Evolutionary conservation across 2,797 vertebrate species (phyloP).

Genomic region (Pristis pectinata): DNA sequence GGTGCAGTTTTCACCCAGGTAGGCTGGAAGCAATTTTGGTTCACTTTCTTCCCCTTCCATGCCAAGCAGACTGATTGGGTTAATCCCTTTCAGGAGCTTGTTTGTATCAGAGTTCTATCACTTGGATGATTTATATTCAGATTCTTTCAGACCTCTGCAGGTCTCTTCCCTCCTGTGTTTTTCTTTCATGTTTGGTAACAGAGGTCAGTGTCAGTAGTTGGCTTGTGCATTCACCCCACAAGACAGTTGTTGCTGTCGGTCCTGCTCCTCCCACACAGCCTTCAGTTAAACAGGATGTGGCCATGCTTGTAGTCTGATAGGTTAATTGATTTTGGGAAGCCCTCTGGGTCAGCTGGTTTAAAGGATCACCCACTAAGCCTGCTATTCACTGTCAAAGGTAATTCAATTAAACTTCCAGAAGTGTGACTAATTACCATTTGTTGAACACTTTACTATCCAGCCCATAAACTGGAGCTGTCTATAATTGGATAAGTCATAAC

Average conservation of each 20-base stretch:
- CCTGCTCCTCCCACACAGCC: slow-evolving; percentile 44
- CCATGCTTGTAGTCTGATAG: slow-evolving; percentile 53
- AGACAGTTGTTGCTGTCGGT: slow-evolving; percentile 83
- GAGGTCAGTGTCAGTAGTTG: slow-evolving; percentile 50
- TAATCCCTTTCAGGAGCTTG: slow-evolving; percentile 45
- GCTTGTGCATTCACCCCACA: slow-evolving; percentile 43
- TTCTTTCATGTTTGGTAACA: slow-evolving; percentile 52
- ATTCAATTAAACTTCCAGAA: slow-evolving; percentile 84
- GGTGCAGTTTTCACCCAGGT: background rate
- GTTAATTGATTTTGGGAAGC: slow-evolving; percentile 82
- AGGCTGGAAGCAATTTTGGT: slow-evolving; percentile 31
- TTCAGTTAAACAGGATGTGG: slow-evolving; percentile 60
- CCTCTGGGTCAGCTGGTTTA: slow-evolving; percentile 56
- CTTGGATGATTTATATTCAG: slow-evolving; percentile 50
- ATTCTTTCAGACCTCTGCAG: slow-evolving; percentile 53
- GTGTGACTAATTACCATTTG: slow-evolving; percentile 73
- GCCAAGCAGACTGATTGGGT: background rate
- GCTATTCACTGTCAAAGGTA: slow-evolving; percentile 79
- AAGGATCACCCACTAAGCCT: slow-evolving; percentile 63
- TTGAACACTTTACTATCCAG: slow-evolving; percentile 65
- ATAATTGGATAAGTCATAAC: slow-evolving; percentile 34
- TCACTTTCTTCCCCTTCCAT: background rate
- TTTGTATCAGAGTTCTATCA: slow-evolving; percentile 44
- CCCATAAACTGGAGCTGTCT: slow-evolving; percentile 39
- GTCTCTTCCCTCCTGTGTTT: slow-evolving; percentile 48